Percentiles rank a stretch among this genome's conserved stretches.
These are phyloP conservation scores for Crotalus helleri DNA, from an alignment of 2,113 vertebrate genomes.

Conservation along the genomic window DNA sequence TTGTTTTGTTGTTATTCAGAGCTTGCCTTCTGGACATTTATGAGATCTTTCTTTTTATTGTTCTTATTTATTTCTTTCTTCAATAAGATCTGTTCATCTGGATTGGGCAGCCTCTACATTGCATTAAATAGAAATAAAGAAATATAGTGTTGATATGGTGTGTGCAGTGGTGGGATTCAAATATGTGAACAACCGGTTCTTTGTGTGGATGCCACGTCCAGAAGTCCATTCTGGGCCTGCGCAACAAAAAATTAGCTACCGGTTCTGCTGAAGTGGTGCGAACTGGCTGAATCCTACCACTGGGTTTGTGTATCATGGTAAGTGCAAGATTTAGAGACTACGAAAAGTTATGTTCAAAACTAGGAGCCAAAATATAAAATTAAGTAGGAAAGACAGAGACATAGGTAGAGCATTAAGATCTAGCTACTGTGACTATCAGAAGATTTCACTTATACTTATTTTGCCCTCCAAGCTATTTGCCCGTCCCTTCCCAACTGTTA, in stretches of 20 bases:
- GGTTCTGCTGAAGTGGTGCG: too few species aligned
- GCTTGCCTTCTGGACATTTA: not conserved
- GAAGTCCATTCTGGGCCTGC: too few species aligned
- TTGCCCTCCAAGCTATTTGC: not conserved
- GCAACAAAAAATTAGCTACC: too few species aligned
- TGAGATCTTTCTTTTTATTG: not conserved
- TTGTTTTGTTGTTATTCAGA: not conserved
- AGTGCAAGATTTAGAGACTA: not conserved
- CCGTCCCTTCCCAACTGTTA: not conserved
- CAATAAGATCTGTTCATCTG: not conserved
- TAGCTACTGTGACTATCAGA: not conserved
- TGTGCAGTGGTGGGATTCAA: too few species aligned
- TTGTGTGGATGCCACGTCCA: too few species aligned
- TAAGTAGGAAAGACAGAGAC: not conserved
- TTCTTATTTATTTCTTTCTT: not conserved
- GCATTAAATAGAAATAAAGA: not conserved
- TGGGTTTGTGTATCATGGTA: not conserved
- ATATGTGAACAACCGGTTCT: too few species aligned
- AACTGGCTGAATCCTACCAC: too few species aligned
- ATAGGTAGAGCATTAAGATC: not conserved
- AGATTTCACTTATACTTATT: not conserved
- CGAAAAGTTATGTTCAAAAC: not conserved
- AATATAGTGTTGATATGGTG: not conserved
- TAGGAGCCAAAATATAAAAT: not conserved
- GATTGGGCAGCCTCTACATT: not conserved